Evolutionary conservation across 2,113 vertebrate species (phyloP), one percentile per base, ranked within the genome.

Genomic region (Megaceryle torquata): DNA sequence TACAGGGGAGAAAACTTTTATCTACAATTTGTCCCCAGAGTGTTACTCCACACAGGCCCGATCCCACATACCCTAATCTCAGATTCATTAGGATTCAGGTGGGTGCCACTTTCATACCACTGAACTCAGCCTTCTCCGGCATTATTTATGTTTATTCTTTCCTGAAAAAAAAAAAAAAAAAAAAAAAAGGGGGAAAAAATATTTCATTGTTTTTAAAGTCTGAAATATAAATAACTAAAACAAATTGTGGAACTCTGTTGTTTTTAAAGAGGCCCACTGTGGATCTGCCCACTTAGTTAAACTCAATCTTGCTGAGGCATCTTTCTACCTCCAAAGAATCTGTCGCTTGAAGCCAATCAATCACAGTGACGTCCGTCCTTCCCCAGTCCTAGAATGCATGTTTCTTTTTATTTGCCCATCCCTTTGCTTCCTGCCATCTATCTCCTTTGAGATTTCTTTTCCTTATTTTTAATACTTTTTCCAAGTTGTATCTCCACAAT

Each of bases 191-290:
- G 70, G 48, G n/a, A n/a, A n/a, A 78, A 90, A 96, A 71, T 91
- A 95, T 61, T 95, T 93, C 43, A 46, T 54, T 88, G 91, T 95
- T 98, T 98, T 95, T 41, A 95, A n/a, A n/a, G n/a, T n/a, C n/a
- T n/a, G n/a, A n/a, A n/a, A n/a, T n/a, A n/a, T n/a, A n/a, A n/a
- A n/a, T n/a, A n/a, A n/a, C n/a, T n/a, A n/a, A n/a, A n/a, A n/a
- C n/a, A n/a, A n/a, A n/a, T n/a, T n/a, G n/a, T n/a, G n/a, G n/a
- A n/a, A n/a, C n/a, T n/a, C n/a, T n/a, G n/a, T n/a, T n/a, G n/a
- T n/a, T n/a, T n/a, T n/a, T n/a, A n/a, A n/a, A n/a, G 75, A 81
- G 87, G 94, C 94, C 92, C 64, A 63, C 20, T 5, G 8, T 11
- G 29, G 86, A 44, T 81, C 59, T 88, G 81, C 31, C 14, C 71